Evolutionary conservation across 2,888 invertebrate species (phyloP), one percentile per base, ranked within the genome.

Genomic region (Drosophila siamana): DNA sequence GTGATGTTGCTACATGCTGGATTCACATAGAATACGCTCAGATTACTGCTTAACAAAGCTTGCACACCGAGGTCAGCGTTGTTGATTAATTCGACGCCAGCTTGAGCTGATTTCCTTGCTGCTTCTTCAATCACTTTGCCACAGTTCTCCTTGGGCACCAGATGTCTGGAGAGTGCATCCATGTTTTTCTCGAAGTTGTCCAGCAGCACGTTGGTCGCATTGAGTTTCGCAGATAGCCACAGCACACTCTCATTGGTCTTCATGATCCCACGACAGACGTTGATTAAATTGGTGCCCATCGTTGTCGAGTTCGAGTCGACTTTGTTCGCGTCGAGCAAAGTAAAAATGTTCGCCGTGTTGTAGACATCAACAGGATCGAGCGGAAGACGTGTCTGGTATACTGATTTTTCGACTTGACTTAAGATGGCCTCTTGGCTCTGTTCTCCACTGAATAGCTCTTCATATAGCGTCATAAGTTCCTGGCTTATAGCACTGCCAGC

Each of bases 141-240:
- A 56, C 88, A 85, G 2, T 26, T 68, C 1, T 15, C 52, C 0
- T 38, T 26, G 0, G 79, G 61, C 26, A 88, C 75, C 3, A 82
- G 38, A n/a, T 79, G 55, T 1, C 59, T 54, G 0, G 86, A 61
- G 26, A 90, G 13, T 6, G 93, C 91, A 81, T 94, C 93, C 75
- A 95, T 92, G 16, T 94, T 93, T 47, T 92, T 91, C 74, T 94
- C 94, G 16, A 95, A 92, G 1, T 93, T 93, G 74, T 94, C 94
- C 52, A 95, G 90, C 66, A 95, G 92, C 0, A 92, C 90, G 84
- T 95, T 95, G 1, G 95, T 95, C 9, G 95, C 94, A 91, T 95
- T 95, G 40, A 95, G 91, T 7, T 93, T 62, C 0, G 89, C 93
- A 68, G 92, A 89, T n/a, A 88, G 63, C 0, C 85, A 83, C 9